phyloP scores from a whole-genome alignment of 2,113 vertebrate genomes.

The Rutilus rutilus region DNA sequence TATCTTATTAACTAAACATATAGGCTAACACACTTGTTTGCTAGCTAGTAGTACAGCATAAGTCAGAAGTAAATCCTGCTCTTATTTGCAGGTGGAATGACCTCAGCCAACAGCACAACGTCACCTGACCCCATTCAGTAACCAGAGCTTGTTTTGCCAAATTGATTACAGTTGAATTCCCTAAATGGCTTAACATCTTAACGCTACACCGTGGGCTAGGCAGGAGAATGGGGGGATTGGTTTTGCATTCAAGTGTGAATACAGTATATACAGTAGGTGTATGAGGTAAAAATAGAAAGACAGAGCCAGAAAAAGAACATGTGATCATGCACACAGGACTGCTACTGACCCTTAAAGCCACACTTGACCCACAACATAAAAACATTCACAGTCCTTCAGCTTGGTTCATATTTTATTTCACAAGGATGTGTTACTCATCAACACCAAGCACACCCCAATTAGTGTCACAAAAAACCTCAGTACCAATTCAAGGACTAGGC shows the following conservation, averaged over 20 bases:
- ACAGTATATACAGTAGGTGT: background rate
- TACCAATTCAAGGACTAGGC: background rate
- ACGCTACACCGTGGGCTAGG: background rate
- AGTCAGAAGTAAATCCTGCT: conserved; percentile 10
- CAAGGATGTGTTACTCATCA: background rate
- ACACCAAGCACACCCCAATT: background rate
- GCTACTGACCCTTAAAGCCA: background rate
- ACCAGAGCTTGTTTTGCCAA: conserved; percentile 31
- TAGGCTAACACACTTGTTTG: background rate
- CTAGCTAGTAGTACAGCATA: background rate
- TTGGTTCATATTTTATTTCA: background rate
- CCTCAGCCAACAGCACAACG: conserved; percentile 1
- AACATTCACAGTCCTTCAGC: background rate
- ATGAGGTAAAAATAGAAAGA: conserved; percentile 9
- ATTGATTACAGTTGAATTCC: conserved; percentile 34
- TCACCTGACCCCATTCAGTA: conserved; percentile 46
- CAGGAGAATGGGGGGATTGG: background rate
- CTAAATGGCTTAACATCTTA: conserved; percentile 50
- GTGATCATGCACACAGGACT: background rate
- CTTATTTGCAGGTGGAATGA: background rate
- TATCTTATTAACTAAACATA: background rate
- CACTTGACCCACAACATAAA: background rate
- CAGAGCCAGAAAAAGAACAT: background rate
- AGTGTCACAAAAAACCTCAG: background rate
- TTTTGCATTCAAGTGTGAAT: background rate